Base-by-base conservation (phyloP, 2,797 vertebrate species). In the Pantherophis alleghaniensis region DNA sequence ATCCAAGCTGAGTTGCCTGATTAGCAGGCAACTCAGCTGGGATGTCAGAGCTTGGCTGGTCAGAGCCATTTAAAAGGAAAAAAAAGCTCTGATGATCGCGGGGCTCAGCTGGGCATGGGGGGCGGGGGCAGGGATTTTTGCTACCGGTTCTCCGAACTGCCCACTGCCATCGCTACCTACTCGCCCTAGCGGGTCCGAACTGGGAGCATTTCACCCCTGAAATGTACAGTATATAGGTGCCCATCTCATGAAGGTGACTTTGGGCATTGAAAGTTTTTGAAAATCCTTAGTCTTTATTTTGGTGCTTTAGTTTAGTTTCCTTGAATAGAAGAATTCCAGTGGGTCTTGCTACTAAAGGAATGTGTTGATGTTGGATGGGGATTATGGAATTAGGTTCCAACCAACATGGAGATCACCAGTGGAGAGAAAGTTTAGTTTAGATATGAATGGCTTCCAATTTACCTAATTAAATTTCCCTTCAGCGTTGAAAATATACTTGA, bases 311-410 rank as follows among this genome's bases (percentile, higher is more conserved):
- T 63, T 87, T 87, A 79, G 89, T 92, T 5, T 91, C 74, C 2
- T 37, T 92, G 94, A 7, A 74, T 93, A 89, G 63, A 92, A 26
- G 86, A 93, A 87, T 91, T 1, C 87, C 92, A 87, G 37, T 87
- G 92, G 20, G 63, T 22, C 94, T 60, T 87, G 37, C n/a, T 93
- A 92, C 88, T 32, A 93, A 18, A 93, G 95, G 92, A 61, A 6
- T 22, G 26, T 86, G 7, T 20, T 56, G 59, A 28, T 12, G 32
- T 18, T 5, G 37, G 37, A 24, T 83, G 37, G 74, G 9, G 20
- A 83, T 83, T 83, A 83, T 83, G 37, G 37, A 47, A 83, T 24
- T 83, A 47, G 4, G 74, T 37, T 83, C 74, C 74, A 83, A 47
- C 20, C 20, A 83, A 83, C 37, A 37, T 42, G 16, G 32, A 79